phyloP scores from a whole-genome alignment of 2,888 invertebrate genomes.

The Microctonus hyperodae region DNA sequence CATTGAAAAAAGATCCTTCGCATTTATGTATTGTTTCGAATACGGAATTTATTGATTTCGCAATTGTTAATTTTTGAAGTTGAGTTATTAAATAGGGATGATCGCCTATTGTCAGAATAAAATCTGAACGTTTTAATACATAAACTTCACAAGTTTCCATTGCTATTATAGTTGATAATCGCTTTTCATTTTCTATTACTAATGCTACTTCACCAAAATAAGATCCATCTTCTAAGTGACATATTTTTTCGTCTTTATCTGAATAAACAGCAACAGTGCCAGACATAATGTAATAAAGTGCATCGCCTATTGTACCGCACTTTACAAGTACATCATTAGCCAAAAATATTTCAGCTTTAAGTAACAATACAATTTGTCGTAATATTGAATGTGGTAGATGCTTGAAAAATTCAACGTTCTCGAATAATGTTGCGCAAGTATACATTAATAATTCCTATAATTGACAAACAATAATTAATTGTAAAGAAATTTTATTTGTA shows the following conservation, averaged over 20 bases:
- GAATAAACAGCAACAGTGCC: slow-evolving; percentile 64
- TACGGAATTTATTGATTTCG: slow-evolving; percentile 41
- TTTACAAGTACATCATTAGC: slow-evolving; percentile 61
- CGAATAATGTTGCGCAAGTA: slow-evolving; percentile 55
- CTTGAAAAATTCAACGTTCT: slow-evolving; percentile 59
- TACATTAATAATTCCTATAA: slow-evolving; percentile 59
- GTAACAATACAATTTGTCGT: slow-evolving; percentile 48
- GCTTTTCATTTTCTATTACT: slow-evolving; percentile 59
- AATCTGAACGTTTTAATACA: slow-evolving; percentile 57
- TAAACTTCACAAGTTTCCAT: slow-evolving; percentile 63
- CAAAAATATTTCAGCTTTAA: slow-evolving; percentile 59
- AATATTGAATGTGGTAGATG: slow-evolving; percentile 55
- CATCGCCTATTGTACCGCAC: slow-evolving; percentile 55
- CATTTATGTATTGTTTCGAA: slow-evolving; percentile 7
- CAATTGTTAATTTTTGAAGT: slow-evolving; percentile 52
- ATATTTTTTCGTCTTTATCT: slow-evolving; percentile 61
- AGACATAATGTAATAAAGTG: slow-evolving; percentile 61
- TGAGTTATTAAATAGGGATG: slow-evolving; percentile 58
- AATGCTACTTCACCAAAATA: slow-evolving; percentile 65
- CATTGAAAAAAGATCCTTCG: neutral
- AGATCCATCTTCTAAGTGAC: slow-evolving; percentile 64
- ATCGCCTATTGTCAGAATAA: slow-evolving; percentile 55
- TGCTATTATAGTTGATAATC: slow-evolving; percentile 61
- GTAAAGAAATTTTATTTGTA: neutral
- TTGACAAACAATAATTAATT: too few species aligned